A percentile compares a stretch with the other conserved stretches of the same genome.
Evolutionary conservation across 2,888 invertebrate species (phyloP).

Genomic region (Microctonus hyperodae): DNA sequence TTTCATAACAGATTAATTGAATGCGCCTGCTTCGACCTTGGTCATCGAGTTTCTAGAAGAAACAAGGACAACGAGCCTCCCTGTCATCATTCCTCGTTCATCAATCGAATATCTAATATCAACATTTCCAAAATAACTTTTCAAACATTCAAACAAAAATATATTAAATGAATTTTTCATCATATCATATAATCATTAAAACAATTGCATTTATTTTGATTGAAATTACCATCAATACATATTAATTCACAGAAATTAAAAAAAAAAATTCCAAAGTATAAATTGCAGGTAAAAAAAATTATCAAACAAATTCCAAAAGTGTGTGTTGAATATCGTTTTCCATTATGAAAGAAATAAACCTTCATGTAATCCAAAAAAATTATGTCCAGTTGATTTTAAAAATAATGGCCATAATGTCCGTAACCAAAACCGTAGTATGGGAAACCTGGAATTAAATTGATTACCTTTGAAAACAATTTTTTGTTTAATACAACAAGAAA

Average conservation of each 20-base stretch:
- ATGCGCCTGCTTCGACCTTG: conserved; percentile 10
- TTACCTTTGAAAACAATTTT: no score
- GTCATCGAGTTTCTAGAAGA: conserved; percentile 2
- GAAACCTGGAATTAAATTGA: conserved; percentile 22
- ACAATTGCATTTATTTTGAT: neutral
- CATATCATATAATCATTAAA: neutral
- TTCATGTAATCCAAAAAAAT: conserved; percentile 28
- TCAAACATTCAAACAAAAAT: neutral
- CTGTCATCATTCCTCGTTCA: neutral
- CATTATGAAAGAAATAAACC: conserved; percentile 14
- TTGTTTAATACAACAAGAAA: no score
- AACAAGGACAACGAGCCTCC: conserved; percentile 13
- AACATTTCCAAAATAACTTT: neutral
- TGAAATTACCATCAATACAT: neutral
- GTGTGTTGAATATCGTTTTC: neutral
- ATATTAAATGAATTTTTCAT: neutral
- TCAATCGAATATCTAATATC: conserved; percentile 2
- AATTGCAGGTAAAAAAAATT: neutral
- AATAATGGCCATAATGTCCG: conserved; percentile 42
- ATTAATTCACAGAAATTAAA: neutral
- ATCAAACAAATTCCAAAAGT: neutral
- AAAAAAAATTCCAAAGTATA: neutral
- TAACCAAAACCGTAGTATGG: conserved; percentile 46
- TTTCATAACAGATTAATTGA: conserved; percentile 3
- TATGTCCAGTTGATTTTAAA: conserved; percentile 12